Evolutionary conservation across 2,113 vertebrate genomes (phyloP).

Genomic region (Alligator sinensis): DNA sequence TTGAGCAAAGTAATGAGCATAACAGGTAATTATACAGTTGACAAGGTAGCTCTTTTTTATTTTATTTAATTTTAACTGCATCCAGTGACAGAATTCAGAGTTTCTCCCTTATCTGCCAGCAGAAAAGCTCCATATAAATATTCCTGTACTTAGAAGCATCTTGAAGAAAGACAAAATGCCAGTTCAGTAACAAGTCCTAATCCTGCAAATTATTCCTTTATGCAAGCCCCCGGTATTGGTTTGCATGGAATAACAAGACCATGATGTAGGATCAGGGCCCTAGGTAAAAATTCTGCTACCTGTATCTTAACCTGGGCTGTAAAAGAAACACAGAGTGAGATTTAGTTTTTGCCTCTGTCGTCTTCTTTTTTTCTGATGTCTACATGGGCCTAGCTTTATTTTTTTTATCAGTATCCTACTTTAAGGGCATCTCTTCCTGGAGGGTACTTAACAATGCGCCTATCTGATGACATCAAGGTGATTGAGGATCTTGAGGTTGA

Average conservation of each 20-base stretch:
- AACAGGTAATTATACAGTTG: background rate
- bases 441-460: too few relatives aligned
- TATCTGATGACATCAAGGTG: too few relatives aligned
- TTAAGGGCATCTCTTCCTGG: too few relatives aligned
- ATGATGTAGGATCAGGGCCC: background rate
- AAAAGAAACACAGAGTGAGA: too few relatives aligned
- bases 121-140: background rate
- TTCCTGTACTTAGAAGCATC: background rate
- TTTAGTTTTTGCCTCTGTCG: too few relatives aligned
- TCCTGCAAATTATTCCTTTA: accelerated
- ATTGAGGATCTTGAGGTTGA: too few relatives aligned
- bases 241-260: background rate
- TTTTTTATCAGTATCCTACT: too few relatives aligned
- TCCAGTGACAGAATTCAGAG: background rate
- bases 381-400: too few relatives aligned
- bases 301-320: too few relatives aligned
- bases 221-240: background rate
- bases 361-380: too few relatives aligned
- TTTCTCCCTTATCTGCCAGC: background rate
- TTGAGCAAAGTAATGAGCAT: background rate
- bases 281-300: too few relatives aligned
- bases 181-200: background rate
- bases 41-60: background rate
- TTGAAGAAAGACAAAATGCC: background rate
- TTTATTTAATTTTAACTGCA: background rate